phyloP scores from a whole-genome alignment of 2,113 vertebrate species.

The Haemorhous mexicanus region DNA sequence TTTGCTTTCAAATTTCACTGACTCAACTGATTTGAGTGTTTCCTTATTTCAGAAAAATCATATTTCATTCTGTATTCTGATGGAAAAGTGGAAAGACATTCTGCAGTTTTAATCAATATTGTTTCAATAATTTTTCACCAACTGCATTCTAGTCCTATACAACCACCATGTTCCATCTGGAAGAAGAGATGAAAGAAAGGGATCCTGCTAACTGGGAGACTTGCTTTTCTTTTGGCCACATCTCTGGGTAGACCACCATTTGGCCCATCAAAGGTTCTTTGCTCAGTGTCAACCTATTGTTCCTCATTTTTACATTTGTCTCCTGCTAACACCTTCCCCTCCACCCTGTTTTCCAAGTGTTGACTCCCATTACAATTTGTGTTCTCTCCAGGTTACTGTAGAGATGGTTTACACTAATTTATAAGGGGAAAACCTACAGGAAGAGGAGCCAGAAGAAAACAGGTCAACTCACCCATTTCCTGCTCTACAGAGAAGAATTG shows the following conservation, averaged over 20 bases:
- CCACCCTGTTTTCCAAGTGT: fast-evolving
- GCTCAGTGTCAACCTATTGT: neutral
- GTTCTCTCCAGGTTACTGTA: neutral
- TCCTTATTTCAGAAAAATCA: neutral
- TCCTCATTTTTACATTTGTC: neutral
- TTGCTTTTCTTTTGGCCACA: neutral
- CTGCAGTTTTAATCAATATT: neutral
- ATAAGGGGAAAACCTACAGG: neutral
- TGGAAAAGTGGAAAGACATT: neutral
- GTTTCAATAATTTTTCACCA: neutral
- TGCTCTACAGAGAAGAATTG: neutral
- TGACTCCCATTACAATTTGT: neutral
- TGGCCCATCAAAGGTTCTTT: fast-evolving
- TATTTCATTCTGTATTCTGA: neutral
- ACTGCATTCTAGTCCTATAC: neutral
- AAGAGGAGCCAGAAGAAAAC: neutral
- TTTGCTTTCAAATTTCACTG: neutral
- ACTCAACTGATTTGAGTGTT: neutral
- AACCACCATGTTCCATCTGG: neutral
- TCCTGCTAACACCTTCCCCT: neutral
- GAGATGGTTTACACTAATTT: neutral
- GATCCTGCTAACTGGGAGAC: neutral
- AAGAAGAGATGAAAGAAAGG: neutral
- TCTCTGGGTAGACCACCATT: neutral
- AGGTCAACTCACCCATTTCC: neutral